Evolutionary conservation across 2,888 invertebrate genomes (phyloP).

Genomic region (Timandra comae): DNA sequence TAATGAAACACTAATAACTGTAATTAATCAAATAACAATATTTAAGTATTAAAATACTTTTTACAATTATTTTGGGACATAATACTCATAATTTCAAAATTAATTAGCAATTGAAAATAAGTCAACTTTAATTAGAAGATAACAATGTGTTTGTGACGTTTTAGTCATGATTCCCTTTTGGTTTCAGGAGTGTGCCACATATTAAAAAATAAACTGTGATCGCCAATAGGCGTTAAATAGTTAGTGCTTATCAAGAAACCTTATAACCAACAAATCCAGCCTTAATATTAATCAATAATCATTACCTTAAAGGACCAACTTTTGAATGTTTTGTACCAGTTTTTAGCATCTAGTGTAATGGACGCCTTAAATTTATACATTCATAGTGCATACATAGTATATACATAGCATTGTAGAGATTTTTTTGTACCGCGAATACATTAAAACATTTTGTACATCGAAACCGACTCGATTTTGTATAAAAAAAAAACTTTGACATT

Average conservation of each 20-base stretch:
- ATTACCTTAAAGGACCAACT: conserved; percentile 64
- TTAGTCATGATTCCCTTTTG: background rate
- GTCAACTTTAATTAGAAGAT: too few species aligned
- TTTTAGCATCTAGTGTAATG: conserved; percentile 42
- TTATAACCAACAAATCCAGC: conserved; percentile 50
- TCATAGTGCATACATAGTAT: conserved; percentile 32
- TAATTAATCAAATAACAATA: too few species aligned
- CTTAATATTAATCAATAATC: conserved; percentile 49
- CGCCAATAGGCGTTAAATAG: conserved; percentile 62
- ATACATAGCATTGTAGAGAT: conserved; percentile 18
- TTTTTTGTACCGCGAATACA: conserved; percentile 13
- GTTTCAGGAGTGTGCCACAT: background rate
- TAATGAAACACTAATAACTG: too few species aligned
- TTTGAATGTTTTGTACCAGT: conserved; percentile 52
- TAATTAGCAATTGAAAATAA: too few species aligned
- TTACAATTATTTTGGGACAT: too few species aligned
- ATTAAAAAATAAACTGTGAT: conserved; percentile 45
- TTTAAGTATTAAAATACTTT: too few species aligned
- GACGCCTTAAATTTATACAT: conserved; percentile 62
- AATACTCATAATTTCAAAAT: too few species aligned
- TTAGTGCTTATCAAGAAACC: conserved; percentile 64
- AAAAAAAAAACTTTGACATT: conserved; percentile 3
- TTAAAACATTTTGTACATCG: conserved; percentile 6
- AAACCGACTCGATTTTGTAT: conserved; percentile 21
- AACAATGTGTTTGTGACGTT: too few species aligned